These are phyloP conservation scores for Tachysurus vachellii DNA, from an alignment of 2,113 vertebrate genomes.

Conservation along the genomic window DNA sequence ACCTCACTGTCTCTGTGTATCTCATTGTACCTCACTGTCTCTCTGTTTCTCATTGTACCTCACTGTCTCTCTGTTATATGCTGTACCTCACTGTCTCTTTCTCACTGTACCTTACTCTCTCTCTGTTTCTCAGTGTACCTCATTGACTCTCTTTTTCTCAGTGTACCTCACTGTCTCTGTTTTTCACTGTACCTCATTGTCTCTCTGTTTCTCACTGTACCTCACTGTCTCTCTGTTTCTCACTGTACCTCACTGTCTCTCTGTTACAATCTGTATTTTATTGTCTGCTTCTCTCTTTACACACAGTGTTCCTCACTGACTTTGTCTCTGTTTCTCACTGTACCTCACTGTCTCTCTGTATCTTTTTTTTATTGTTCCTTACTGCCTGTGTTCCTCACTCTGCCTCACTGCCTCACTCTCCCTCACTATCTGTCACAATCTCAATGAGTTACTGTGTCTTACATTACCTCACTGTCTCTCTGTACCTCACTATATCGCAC, in stretches of 20 bases:
- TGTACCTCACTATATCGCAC: background rate
- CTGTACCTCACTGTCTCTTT: background rate
- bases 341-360: background rate
- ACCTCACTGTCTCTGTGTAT: no score
- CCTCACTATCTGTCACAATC: background rate
- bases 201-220: background rate
- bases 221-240: background rate
- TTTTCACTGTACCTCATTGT: no score
- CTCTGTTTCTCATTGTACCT: no score
- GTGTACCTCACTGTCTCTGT: no score
- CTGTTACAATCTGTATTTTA: background rate
- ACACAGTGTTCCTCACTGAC: background rate
- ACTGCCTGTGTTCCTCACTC: background rate
- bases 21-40: no score
- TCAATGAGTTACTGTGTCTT: no score
- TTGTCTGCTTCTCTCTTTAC: background rate
- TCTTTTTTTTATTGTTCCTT: no score
- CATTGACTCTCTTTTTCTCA: no score
- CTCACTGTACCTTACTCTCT: no score
- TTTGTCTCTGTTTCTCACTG: background rate
- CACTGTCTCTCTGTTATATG: no score
- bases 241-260: background rate
- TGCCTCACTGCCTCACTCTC: background rate
- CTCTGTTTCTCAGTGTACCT: no score
- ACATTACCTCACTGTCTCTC: background rate